A percentile compares a stretch with the other conserved stretches of the same genome.
Evolutionary conservation across 1,140 invertebrate genomes (phyloP).

Genomic region (Capitella teleta): DNA sequence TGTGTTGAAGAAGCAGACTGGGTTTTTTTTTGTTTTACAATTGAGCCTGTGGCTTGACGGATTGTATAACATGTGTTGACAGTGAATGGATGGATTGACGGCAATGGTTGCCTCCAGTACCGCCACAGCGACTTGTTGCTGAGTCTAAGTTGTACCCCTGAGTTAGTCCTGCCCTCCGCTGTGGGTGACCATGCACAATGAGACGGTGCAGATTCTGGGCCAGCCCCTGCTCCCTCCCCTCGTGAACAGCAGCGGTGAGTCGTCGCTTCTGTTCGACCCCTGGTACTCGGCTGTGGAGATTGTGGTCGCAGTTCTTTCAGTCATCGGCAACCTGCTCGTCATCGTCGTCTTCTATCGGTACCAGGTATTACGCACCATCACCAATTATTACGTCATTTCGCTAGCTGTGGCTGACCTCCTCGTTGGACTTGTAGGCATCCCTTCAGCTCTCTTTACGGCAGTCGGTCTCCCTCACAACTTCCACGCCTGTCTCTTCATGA

Average conservation of each 20-base stretch:
- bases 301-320: slow-evolving; percentile 64
- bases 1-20: no score
- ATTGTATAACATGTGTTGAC: no score
- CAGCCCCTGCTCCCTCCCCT: neutral
- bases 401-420: slow-evolving; percentile 72
- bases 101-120: neutral
- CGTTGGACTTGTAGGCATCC: slow-evolving; percentile 55
- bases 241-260: neutral
- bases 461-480: slow-evolving; percentile 64
- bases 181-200: neutral
- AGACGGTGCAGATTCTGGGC: neutral
- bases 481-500: slow-evolving; percentile 63
- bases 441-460: slow-evolving; percentile 69
- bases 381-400: slow-evolving; percentile 84
- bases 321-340: slow-evolving; percentile 72
- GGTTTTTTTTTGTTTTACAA: no score
- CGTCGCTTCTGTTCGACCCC: slow-evolving; percentile 10
- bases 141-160: neutral
- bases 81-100: no score
- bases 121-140: neutral
- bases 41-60: no score
- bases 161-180: neutral
- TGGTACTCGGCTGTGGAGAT: slow-evolving; percentile 63
- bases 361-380: slow-evolving; percentile 60
- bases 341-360: slow-evolving; percentile 70